A percentile compares a stretch with the other conserved stretches of the same genome.
phyloP scores from a whole-genome alignment of 1,140 invertebrate species.

The Hyles euphorbiae region DNA sequence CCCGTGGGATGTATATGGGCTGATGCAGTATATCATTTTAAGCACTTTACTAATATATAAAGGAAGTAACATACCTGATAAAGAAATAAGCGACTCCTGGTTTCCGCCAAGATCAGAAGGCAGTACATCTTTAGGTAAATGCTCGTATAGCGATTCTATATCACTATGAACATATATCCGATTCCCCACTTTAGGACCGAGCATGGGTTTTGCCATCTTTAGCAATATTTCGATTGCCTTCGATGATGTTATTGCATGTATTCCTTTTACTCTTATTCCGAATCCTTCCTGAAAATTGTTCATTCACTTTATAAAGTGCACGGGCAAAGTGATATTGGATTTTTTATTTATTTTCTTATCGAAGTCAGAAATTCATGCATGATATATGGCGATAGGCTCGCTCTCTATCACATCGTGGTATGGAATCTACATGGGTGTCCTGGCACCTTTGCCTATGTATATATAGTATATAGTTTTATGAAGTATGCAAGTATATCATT shows the following conservation, averaged over 20 bases:
- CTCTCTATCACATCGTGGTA: neutral
- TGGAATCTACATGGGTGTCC: neutral
- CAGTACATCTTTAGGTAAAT: conserved; percentile 33
- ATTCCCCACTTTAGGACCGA: conserved; percentile 22
- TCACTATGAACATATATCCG: conserved; percentile 32
- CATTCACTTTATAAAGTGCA: neutral
- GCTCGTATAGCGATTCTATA: conserved; percentile 22
- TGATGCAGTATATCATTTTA: no score
- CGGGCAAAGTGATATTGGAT: no score
- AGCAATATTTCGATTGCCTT: conserved; percentile 21
- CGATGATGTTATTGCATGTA: conserved; percentile 25
- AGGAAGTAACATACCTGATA: conserved; percentile 23
- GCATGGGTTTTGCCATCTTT: conserved; percentile 20
- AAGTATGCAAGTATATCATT: no score
- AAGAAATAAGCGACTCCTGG: conserved; percentile 24
- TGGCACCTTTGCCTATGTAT: neutral
- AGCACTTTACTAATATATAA: no score
- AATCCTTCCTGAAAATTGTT: conserved; percentile 20
- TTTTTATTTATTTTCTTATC: neutral
- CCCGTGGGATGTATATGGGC: no score
- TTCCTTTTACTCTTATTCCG: conserved; percentile 20
- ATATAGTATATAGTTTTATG: neutral
- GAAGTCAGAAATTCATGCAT: neutral
- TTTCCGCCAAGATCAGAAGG: conserved; percentile 43
- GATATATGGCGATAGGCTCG: no score